Base-by-base conservation (phyloP, 1,140 invertebrate species). In the Diuraphis noxia region DNA sequence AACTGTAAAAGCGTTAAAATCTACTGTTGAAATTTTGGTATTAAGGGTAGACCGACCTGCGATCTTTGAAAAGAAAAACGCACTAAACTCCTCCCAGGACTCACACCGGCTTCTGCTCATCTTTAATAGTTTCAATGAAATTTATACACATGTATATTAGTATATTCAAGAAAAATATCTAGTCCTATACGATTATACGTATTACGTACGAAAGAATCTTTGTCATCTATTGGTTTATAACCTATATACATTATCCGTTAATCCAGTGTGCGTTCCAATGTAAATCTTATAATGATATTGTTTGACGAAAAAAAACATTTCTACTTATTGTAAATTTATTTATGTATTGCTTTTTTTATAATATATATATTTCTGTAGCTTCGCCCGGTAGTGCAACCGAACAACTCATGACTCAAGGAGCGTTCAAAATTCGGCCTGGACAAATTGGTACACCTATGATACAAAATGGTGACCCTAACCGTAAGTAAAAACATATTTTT, bases 341-440 rank as follows among this genome's bases (percentile, higher is more conserved):
- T 63, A 63, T 72, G n/a, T 43, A 84, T 84, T 43, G 25, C 2
- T 88, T 63, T 38, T 63, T 86, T 86, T 88, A 63, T 2, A n/a
- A n/a, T 52, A 36, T 52, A 6, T 30, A 81, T 43, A 17, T 87
- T 40, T 40, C 2, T 1, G 25, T 88, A 56, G 86, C 84, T 49
- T 38, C 82, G 41, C 85, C 86, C 36, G 36, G 49, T 40, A 88
- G 30, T 41, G 36, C 86, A 40, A 63, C 86, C 1, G 49, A 56
- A 23, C 49, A 63, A 41, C 86, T 88, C 4, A 56, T 88, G 21
- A n/a, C 49, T 40, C 49, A 38, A 46, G 36, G 52, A 40, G 17
- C 86, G 30, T 88, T 88, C 17, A 88, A 88, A 88, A 88, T 88
- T n/a, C 49, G 36, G 23, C n/a, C 86, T 4, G 49, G 52, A 88